Conservation (phyloP, 2,113 vertebrate species). For the Danio rerio region GRCz12tu NC_133178.1:41594501-41595000, state of each 20-base stretch:
- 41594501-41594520: slow-evolving; percentile 16
- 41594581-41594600: slow-evolving; percentile 25
- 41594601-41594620: slow-evolving; percentile 12
- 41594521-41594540: background rate
- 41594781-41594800: slow-evolving; percentile 58
- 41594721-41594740: slow-evolving; percentile 32
- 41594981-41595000: too few relatives aligned
- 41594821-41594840: slow-evolving; percentile 4
- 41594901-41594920: too few relatives aligned
- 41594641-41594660: too few relatives aligned
- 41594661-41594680: too few relatives aligned
- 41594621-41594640: background rate
- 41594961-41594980: too few relatives aligned
- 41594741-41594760: slow-evolving; percentile 52
- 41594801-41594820: slow-evolving; percentile 51
- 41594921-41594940: too few relatives aligned
- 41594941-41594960: too few relatives aligned
- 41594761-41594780: slow-evolving; percentile 43
- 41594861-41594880: too few relatives aligned
- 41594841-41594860: background rate
- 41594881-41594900: too few relatives aligned
- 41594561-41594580: slow-evolving; percentile 30
- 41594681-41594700: slow-evolving; percentile 20
- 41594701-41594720: slow-evolving; percentile 21
- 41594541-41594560: slow-evolving; percentile 28